phyloP scores from a whole-genome alignment of 2,113 vertebrate species.

The Pica pica region DNA sequence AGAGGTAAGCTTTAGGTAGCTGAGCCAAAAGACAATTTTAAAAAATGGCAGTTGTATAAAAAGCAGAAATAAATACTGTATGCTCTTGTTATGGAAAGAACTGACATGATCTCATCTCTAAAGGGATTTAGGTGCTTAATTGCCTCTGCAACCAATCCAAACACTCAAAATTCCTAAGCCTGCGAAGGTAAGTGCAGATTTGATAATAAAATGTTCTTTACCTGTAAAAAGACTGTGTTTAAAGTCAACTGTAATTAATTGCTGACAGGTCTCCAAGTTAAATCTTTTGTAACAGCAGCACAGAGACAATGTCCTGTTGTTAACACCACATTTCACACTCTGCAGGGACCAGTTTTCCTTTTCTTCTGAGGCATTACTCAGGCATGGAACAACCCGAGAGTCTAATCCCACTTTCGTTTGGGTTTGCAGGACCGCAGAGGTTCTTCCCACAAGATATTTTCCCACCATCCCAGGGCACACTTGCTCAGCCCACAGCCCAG shows the following conservation, averaged over 20 bases:
- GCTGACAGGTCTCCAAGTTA: not conserved
- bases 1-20: not conserved
- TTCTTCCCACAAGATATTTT: not conserved
- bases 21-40: not conserved
- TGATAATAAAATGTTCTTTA: not conserved
- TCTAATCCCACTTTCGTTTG: not conserved
- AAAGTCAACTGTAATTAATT: conserved; percentile 11
- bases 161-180: not conserved
- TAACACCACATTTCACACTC: not conserved
- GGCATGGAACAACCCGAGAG: not conserved
- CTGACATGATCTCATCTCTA: not conserved
- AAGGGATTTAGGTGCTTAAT: conserved; percentile 15
- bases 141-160: not conserved
- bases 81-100: not conserved
- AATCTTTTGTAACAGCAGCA: not conserved
- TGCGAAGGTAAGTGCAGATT: not conserved
- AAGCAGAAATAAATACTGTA: not conserved
- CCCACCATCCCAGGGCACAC: not conserved
- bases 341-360: not conserved
- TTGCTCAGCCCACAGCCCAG: not conserved
- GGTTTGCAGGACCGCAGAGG: not conserved
- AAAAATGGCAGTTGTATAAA: not conserved
- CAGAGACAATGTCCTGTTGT: not conserved
- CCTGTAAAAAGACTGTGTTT: not conserved
- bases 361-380: not conserved